Evolutionary conservation across 2,888 invertebrate species (phyloP).

Genomic region (Mesopsocus fuscifrons): DNA sequence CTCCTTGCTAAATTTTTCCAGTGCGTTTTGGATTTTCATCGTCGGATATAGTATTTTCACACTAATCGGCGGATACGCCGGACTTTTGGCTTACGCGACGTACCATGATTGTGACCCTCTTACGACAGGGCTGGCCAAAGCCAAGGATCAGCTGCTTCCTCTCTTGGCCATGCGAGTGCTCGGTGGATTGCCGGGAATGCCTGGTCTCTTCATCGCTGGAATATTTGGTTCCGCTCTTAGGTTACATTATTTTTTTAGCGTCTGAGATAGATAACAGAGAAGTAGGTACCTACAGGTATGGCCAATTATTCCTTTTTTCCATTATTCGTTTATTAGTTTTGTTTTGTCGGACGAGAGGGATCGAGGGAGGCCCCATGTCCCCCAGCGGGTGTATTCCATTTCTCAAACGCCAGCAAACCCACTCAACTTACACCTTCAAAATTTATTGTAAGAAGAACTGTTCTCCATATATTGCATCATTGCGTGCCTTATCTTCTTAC

Average conservation of each 20-base stretch:
- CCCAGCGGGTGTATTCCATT: too few species aligned
- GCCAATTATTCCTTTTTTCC: too few species aligned
- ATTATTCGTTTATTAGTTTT: too few species aligned
- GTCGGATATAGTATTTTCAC: slow-evolving; percentile 10
- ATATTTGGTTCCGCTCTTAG: slow-evolving; percentile 81
- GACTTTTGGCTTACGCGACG: slow-evolving; percentile 26
- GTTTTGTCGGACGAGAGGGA: too few species aligned
- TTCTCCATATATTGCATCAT: too few species aligned
- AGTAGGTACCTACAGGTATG: too few species aligned
- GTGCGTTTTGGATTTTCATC: slow-evolving; percentile 10
- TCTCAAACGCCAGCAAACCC: too few species aligned
- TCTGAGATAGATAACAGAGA: neutral
- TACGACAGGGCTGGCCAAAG: slow-evolving; percentile 32
- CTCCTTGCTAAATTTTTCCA: too few species aligned
- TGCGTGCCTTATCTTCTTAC: too few species aligned
- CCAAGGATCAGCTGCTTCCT: slow-evolving; percentile 64
- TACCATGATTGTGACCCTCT: slow-evolving; percentile 27
- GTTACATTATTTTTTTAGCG: slow-evolving; percentile 23
- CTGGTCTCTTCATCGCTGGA: slow-evolving; percentile 76
- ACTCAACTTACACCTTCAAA: too few species aligned
- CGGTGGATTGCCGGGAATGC: slow-evolving; percentile 55
- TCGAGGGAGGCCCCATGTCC: too few species aligned
- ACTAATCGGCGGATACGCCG: slow-evolving; percentile 16
- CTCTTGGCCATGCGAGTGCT: slow-evolving; percentile 71
- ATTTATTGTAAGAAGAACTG: too few species aligned